phyloP scores from a whole-genome alignment of 2,113 vertebrate species.

The Delphinus delphis region DNA sequence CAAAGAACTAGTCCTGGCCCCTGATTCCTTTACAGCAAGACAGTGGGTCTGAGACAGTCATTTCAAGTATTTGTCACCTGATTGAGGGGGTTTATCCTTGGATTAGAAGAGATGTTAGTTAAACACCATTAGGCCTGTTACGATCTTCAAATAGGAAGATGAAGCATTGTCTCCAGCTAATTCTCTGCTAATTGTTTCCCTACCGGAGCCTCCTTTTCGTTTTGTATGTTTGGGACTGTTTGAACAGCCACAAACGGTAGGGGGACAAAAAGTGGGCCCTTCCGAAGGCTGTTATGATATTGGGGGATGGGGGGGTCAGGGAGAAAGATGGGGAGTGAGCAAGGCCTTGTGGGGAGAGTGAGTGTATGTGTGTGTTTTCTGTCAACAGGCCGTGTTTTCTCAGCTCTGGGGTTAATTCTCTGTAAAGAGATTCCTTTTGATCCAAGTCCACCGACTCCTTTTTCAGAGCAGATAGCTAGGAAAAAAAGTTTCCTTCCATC shows the following conservation, averaged over 20 bases:
- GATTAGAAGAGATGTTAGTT: constrained; percentile 82
- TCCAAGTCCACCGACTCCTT: neutral
- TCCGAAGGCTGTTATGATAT: constrained; percentile 41
- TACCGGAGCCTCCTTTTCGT: constrained; percentile 4
- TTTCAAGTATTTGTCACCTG: constrained; percentile 75
- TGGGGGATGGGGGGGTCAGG: neutral
- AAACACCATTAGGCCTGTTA: constrained; percentile 84
- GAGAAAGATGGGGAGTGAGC: neutral
- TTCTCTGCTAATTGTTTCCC: constrained; percentile 72
- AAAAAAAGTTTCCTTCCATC: constrained; percentile 7
- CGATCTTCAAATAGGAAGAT: constrained; percentile 81
- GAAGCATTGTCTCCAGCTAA: constrained; percentile 78
- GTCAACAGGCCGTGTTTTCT: constrained; percentile 75
- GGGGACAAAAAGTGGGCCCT: neutral
- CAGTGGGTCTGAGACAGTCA: neutral
- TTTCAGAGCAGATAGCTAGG: constrained; percentile 1
- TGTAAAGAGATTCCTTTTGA: constrained; percentile 30
- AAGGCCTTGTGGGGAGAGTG: neutral
- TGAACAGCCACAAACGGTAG: neutral
- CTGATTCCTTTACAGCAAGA: neutral
- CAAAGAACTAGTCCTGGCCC: neutral
- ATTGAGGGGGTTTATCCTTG: constrained; percentile 75
- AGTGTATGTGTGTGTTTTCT: constrained; percentile 66
- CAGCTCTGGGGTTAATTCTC: constrained; percentile 59
- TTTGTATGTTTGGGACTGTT: neutral